A percentile compares a stretch with the other conserved stretches of the same genome.
Evolutionary conservation across 2,113 vertebrate species (phyloP).

Genomic region (Sterrhoptilus dennistouni): DNA sequence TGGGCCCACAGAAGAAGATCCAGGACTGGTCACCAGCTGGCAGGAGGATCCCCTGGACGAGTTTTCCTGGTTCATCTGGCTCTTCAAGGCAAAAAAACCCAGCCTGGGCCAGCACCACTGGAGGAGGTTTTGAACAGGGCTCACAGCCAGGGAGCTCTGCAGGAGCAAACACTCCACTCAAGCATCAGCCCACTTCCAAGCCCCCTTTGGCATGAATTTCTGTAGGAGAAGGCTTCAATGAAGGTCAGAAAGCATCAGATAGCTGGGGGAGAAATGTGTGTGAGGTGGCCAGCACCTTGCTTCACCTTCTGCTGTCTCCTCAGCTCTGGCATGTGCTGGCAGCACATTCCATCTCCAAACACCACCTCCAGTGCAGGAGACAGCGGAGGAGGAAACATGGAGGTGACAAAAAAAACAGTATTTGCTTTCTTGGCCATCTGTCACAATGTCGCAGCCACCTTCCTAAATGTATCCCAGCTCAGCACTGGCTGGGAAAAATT

Average conservation of each 20-base stretch:
- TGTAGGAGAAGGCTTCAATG: background rate
- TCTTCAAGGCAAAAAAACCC: background rate
- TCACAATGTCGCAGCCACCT: background rate
- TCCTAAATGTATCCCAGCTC: constrained; percentile 10
- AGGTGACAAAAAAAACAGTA: constrained; percentile 44
- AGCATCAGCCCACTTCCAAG: background rate
- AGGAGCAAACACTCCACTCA: background rate
- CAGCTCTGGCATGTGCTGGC: background rate
- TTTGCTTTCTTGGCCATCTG: constrained; percentile 62
- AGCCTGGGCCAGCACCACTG: background rate
- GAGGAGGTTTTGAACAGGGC: background rate
- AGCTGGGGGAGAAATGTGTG: background rate
- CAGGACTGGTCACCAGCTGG: background rate
- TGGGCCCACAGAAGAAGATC: background rate
- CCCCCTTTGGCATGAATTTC: background rate
- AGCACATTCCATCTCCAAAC: background rate
- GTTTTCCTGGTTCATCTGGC: background rate
- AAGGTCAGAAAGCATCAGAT: background rate
- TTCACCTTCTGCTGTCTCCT: background rate
- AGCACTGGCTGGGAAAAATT: background rate
- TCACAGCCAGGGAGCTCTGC: background rate
- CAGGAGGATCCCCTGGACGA: background rate
- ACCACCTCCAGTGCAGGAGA: constrained; percentile 6
- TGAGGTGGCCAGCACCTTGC: background rate
- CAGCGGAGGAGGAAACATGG: constrained; percentile 26